Conservation (phyloP, 2,113 vertebrate genomes). For the Rana temporaria region DNA sequence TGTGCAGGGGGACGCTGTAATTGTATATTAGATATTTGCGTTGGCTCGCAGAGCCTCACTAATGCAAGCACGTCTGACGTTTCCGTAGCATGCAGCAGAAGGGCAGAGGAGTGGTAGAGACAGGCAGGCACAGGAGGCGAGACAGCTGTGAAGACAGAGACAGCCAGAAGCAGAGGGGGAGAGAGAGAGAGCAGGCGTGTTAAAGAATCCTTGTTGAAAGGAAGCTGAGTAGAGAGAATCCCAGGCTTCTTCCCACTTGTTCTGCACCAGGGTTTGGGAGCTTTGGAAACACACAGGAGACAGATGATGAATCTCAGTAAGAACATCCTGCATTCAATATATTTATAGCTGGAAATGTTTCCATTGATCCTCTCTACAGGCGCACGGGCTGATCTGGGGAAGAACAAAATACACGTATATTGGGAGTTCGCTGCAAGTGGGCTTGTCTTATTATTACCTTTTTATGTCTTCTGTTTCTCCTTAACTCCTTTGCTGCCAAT, state of each 20-base stretch:
- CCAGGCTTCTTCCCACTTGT: conserved; percentile 60
- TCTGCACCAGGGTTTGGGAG: conserved; percentile 70
- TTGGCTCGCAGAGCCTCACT: conserved; percentile 66
- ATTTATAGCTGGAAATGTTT: conserved; percentile 63
- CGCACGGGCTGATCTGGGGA: conserved; percentile 14
- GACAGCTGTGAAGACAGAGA: conserved; percentile 42
- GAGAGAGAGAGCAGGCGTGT: conserved; percentile 46
- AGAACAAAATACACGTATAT: neutral
- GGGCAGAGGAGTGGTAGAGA: conserved; percentile 65
- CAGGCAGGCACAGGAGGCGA: conserved; percentile 62
- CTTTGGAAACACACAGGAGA: conserved; percentile 68
- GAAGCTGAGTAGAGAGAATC: conserved; percentile 57
- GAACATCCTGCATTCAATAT: conserved; percentile 70
- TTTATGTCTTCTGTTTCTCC: neutral
- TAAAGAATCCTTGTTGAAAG: conserved; percentile 61
- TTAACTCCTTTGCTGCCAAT: neutral
- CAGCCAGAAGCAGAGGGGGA: conserved; percentile 21
- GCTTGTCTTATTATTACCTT: neutral
- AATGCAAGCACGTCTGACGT: conserved; percentile 68
- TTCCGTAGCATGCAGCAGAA: conserved; percentile 66
- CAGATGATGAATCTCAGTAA: conserved; percentile 75
- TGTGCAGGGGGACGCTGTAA: conserved; percentile 78
- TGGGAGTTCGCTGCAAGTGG: neutral
- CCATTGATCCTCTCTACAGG: conserved; percentile 63
- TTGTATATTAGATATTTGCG: conserved; percentile 80